These are phyloP conservation scores for Leptothorax acervorum DNA, from an alignment of 2,888 invertebrate species.

Conservation along the genomic window DNA sequence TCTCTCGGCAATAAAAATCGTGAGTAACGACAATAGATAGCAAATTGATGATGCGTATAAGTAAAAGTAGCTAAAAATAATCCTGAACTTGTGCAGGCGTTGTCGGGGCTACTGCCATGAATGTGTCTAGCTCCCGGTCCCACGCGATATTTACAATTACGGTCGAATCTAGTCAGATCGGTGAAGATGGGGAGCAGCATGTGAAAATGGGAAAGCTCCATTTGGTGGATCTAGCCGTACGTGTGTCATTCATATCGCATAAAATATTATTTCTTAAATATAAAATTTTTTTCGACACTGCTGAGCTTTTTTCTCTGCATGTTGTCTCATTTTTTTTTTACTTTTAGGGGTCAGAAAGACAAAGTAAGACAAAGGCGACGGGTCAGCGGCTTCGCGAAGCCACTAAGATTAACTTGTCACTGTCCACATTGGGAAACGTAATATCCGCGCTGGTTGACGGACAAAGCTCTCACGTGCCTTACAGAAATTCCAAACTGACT, in stretches of 20 bases:
- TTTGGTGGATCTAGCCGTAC: conserved; percentile 97
- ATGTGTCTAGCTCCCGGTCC: conserved; percentile 97
- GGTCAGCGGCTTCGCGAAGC: conserved; percentile 98
- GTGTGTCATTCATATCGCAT: conserved; percentile 78
- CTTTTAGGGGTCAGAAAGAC: conserved; percentile 96
- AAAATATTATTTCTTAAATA: conserved; percentile 8
- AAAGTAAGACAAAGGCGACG: conserved; percentile 98
- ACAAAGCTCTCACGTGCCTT: conserved; percentile 98
- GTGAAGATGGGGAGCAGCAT: conserved; percentile 93
- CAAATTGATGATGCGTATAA: background rate
- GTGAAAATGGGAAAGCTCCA: conserved; percentile 98
- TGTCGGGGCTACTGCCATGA: conserved; percentile 98
- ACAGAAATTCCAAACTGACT: conserved; percentile 98
- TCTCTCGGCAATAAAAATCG: conserved; percentile 98
- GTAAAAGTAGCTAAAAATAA: conserved; percentile 16
- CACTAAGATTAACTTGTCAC: conserved; percentile 98
- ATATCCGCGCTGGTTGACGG: conserved; percentile 99
- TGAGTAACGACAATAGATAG: conserved; percentile 81
- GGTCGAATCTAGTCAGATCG: conserved; percentile 96
- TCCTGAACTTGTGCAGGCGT: conserved; percentile 86
- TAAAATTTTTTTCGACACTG: background rate
- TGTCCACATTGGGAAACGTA: conserved; percentile 98
- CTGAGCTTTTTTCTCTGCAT: background rate
- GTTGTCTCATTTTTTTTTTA: background rate
- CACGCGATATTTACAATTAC: conserved; percentile 99